phyloP scores from a whole-genome alignment of 2,113 vertebrate species.

The Scomber scombrus region DNA sequence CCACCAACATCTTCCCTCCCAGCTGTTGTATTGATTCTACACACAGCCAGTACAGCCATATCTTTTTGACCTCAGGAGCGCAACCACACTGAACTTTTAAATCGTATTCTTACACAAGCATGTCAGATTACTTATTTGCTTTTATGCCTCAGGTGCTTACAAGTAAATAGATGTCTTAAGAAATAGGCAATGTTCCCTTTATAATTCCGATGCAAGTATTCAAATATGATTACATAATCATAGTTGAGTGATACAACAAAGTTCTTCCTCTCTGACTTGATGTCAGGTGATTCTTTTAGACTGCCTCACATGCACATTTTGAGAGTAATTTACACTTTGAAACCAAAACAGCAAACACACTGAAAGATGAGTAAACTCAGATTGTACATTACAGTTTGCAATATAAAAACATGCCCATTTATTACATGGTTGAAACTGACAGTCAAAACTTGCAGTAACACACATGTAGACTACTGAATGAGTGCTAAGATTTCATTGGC shows the following conservation, averaged over 20 bases:
- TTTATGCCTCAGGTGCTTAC: slow-evolving; percentile 28
- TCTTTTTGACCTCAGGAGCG: slow-evolving; percentile 26
- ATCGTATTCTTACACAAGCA: slow-evolving; percentile 11
- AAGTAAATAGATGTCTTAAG: slow-evolving; percentile 20
- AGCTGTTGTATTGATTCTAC: slow-evolving; percentile 40
- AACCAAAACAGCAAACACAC: neutral
- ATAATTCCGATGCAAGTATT: slow-evolving; percentile 15
- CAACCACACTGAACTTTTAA: slow-evolving; percentile 32
- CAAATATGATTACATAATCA: slow-evolving; percentile 17
- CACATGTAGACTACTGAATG: neutral
- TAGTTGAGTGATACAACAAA: neutral
- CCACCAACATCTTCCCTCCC: slow-evolving; percentile 38
- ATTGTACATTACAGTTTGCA: no score
- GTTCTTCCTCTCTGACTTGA: slow-evolving; percentile 14
- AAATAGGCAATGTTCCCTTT: slow-evolving; percentile 9
- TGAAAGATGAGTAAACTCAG: no score
- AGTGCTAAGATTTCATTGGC: neutral
- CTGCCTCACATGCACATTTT: neutral
- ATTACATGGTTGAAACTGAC: neutral
- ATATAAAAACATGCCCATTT: no score
- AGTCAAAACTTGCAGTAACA: neutral
- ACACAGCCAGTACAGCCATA: neutral
- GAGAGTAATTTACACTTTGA: neutral
- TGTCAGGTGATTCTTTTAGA: neutral
- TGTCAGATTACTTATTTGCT: slow-evolving; percentile 33